Conservation (phyloP, 2,888 invertebrate species). For the Meganola albula region DNA sequence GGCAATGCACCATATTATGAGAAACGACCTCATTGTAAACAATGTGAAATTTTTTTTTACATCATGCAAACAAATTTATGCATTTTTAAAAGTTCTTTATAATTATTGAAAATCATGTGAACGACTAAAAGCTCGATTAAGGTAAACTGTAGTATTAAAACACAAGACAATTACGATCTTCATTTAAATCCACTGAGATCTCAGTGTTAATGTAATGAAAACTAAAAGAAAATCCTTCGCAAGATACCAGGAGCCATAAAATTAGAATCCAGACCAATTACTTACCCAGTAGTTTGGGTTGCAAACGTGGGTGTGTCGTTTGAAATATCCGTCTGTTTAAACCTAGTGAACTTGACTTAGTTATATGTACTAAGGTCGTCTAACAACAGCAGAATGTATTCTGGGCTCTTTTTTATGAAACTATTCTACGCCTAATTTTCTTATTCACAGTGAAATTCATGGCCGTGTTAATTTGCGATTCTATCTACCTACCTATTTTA, state of each 20-base stretch:
- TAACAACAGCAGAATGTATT: neutral
- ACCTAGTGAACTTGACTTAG: slow-evolving; percentile 2
- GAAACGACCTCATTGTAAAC: slow-evolving; percentile 3
- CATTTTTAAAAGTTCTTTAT: slow-evolving; percentile 1
- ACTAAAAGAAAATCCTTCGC: too few relatives aligned
- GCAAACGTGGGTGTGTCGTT: slow-evolving; percentile 3
- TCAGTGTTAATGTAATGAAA: too few relatives aligned
- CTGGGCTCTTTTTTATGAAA: neutral
- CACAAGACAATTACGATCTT: too few relatives aligned
- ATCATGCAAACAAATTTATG: slow-evolving; percentile 7
- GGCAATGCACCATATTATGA: slow-evolving; percentile 4
- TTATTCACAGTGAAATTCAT: too few relatives aligned
- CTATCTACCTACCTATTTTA: too few relatives aligned
- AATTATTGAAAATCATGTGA: too few relatives aligned
- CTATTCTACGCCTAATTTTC: too few relatives aligned
- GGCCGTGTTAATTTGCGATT: too few relatives aligned
- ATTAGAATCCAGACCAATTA: slow-evolving; percentile 14
- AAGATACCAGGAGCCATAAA: too few relatives aligned
- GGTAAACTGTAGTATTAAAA: too few relatives aligned
- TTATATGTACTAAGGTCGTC: slow-evolving; percentile 3
- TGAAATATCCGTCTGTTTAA: slow-evolving; percentile 7
- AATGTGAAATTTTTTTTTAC: slow-evolving; percentile 6
- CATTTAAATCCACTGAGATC: too few relatives aligned
- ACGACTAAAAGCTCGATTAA: too few relatives aligned
- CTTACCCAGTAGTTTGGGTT: slow-evolving; percentile 8